Evolutionary conservation across 2,113 vertebrate genomes (phyloP).

Genomic region (Gobius niger): DNA sequence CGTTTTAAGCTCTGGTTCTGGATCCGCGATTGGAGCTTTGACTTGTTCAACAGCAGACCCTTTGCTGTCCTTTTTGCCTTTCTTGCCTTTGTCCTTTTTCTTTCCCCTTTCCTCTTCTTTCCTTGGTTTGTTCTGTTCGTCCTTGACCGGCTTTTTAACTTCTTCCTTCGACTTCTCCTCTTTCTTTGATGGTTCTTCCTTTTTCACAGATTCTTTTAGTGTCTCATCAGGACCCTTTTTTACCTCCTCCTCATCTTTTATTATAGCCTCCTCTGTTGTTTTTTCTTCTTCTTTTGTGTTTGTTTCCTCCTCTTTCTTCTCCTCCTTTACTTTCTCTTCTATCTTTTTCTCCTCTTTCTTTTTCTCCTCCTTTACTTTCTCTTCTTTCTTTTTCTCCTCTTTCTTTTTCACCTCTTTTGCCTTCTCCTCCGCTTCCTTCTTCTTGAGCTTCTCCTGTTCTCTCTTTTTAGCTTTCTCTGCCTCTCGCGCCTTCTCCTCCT

Average conservation of each 20-base stretch:
- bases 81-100: slow-evolving; percentile 50
- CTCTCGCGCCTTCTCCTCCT: slow-evolving; percentile 41
- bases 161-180: slow-evolving; percentile 40
- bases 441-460: slow-evolving; percentile 44
- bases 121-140: slow-evolving; percentile 46
- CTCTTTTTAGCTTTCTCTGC: slow-evolving; percentile 51
- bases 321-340: slow-evolving; percentile 21
- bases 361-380: slow-evolving; percentile 28
- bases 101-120: slow-evolving; percentile 38
- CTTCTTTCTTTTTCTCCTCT: slow-evolving; percentile 18
- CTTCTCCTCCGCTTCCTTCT: slow-evolving; percentile 47
- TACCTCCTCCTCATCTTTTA: slow-evolving; percentile 31
- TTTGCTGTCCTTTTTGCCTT: slow-evolving; percentile 36
- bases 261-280: slow-evolving; percentile 18
- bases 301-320: slow-evolving; percentile 16
- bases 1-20: slow-evolving; percentile 88
- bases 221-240: slow-evolving; percentile 18
- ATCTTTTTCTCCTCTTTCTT: slow-evolving; percentile 23
- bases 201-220: neutral
- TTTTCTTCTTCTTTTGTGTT: slow-evolving; percentile 9
- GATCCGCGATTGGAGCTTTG: slow-evolving; percentile 91
- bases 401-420: slow-evolving; percentile 22
- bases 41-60: slow-evolving; percentile 55
- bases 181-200: slow-evolving; percentile 17
- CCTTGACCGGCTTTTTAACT: slow-evolving; percentile 22